phyloP scores from a whole-genome alignment of 2,113 vertebrate genomes.

The Percina caprodes region DNA sequence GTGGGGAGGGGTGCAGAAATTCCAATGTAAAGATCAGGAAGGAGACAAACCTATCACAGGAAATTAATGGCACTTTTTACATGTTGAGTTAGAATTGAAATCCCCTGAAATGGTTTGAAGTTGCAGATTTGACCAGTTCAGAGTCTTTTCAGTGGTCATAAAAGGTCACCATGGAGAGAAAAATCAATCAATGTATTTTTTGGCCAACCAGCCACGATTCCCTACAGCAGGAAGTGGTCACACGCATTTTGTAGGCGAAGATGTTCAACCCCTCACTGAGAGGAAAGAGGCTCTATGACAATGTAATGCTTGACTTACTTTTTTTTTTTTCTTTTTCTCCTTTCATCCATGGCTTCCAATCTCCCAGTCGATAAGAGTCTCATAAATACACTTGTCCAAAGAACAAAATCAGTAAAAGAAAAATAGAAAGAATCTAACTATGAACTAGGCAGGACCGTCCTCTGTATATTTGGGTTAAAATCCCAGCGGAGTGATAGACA shows the following conservation, averaged over 20 bases:
- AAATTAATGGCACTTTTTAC: constrained; percentile 77
- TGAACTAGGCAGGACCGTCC: constrained; percentile 46
- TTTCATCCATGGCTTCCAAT: constrained; percentile 65
- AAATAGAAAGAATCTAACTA: constrained; percentile 14
- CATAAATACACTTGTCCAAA: constrained; percentile 59
- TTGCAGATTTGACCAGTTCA: constrained; percentile 39
- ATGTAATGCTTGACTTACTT: constrained; percentile 29
- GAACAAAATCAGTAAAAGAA: constrained; percentile 21
- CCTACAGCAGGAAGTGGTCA: constrained; percentile 37
- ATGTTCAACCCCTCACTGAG: constrained; percentile 19
- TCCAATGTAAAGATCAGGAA: constrained; percentile 39
- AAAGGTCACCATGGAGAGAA: constrained; percentile 40
- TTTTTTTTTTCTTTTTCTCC: constrained; percentile 23
- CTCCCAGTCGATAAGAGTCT: constrained; percentile 51
- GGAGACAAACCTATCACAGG: constrained; percentile 43
- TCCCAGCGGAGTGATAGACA: constrained; percentile 68
- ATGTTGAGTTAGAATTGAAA: constrained; percentile 47
- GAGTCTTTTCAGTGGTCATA: constrained; percentile 64
- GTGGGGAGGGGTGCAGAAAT: constrained; percentile 46
- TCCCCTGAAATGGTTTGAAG: constrained; percentile 48
- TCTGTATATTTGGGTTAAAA: constrained; percentile 61
- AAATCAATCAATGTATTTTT: constrained; percentile 13
- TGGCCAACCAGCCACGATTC: neutral
- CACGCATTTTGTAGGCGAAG: constrained; percentile 6
- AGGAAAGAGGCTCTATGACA: constrained; percentile 33